phyloP scores from a whole-genome alignment of 2,888 invertebrate species.

The Pecten maximus region DNA sequence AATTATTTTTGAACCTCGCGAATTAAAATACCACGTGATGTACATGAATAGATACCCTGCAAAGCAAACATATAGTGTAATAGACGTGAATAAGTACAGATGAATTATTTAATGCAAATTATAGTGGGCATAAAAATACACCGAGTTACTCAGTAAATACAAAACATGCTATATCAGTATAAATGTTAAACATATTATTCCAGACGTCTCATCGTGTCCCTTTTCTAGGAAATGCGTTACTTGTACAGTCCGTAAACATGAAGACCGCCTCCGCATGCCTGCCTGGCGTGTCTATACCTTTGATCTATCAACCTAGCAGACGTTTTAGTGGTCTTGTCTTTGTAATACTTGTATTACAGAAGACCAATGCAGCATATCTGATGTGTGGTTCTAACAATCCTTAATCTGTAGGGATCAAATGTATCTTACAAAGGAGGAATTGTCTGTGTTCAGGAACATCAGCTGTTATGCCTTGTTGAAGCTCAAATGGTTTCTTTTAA shows the following conservation, averaged over 20 bases:
- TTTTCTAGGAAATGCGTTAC: not conserved
- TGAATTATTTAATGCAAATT: too few relatives aligned
- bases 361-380: slow-evolving; percentile 23
- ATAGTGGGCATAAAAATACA: too few relatives aligned
- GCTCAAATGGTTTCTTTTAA: not conserved
- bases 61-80: too few relatives aligned
- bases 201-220: not conserved
- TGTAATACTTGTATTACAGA: not conserved
- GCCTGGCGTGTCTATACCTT: not conserved
- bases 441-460: not conserved
- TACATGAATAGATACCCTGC: too few relatives aligned
- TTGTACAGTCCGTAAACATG: not conserved
- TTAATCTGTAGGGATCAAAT: not conserved
- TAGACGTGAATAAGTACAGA: too few relatives aligned
- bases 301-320: not conserved
- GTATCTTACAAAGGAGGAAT: not conserved
- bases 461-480: not conserved
- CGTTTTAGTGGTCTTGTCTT: not conserved
- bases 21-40: too few relatives aligned
- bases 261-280: not conserved
- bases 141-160: too few relatives aligned
- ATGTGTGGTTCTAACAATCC: not conserved
- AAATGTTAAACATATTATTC: not conserved
- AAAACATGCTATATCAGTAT: too few relatives aligned
- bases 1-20: too few relatives aligned